Base-by-base conservation (phyloP, 1,140 invertebrate genomes). In the Bombus soroeensis region DNA sequence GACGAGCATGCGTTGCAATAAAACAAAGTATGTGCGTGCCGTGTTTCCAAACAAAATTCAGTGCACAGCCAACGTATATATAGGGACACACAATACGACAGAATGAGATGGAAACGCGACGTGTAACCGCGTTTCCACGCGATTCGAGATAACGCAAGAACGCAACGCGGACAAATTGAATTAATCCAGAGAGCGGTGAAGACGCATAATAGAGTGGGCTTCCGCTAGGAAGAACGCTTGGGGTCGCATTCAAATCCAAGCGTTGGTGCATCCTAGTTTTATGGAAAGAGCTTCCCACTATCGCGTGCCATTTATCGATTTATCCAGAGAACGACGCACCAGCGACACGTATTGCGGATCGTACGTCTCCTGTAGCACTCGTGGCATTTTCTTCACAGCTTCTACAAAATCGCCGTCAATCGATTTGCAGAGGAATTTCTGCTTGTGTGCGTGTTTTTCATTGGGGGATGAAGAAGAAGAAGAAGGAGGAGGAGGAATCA, bases 401-500 rank as follows among this genome's bases (percentile, higher is more conserved):
- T 64, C 71, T 47, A 41, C 77, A 32, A 53, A 53, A 39, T 39
- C 43, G 39, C 62, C 68, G 18, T 22, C 66, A 64, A 79, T 84
- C 81, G 75, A 87, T 87, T 87, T 84, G 73, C 81, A 84, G 83
- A 87, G 78, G 81, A 87, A 87, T 77, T 83, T 66, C 64, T 32
- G n/a, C 28, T n/a, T 12, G 59, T 12, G 59, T 62, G 10, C 28
- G 3, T 10, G 10, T 28, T 0, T n/a, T 22, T 62, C 3, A 12
- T n/a, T 28, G 28, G 12, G 0, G 1, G 1, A 1, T 28, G 3
- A 1, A n/a, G 2, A 12, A 62, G 12, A 13, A 62, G 28, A 28
- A 9, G 10, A 3, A 83, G 13, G 3, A 47, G 43, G 1, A 47
- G 5, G 5, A 6, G 15, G 47, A 47, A 47, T 47, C 5, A 18